phyloP scores from a whole-genome alignment of 2,113 vertebrate species.

The Pangasianodon gigas region DNA sequence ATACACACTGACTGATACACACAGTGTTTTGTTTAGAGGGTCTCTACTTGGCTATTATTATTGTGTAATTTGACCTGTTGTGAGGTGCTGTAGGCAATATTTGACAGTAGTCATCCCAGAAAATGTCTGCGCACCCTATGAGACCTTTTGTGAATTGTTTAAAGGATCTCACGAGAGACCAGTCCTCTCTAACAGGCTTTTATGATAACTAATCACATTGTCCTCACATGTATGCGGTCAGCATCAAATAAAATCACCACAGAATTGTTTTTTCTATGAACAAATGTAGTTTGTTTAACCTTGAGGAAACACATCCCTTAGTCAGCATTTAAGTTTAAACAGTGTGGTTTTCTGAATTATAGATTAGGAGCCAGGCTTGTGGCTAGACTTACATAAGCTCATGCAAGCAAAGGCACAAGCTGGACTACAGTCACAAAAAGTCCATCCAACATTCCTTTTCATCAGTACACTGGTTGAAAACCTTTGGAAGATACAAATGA shows the following conservation, averaged over 20 bases:
- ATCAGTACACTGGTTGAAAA: neutral
- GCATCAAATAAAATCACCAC: neutral
- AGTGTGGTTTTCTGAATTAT: neutral
- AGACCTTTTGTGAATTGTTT: neutral
- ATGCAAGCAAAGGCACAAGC: neutral
- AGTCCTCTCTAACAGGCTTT: neutral
- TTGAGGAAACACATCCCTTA: neutral
- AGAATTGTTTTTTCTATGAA: neutral
- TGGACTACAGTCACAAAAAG: neutral
- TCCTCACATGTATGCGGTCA: neutral
- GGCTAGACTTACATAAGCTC: neutral
- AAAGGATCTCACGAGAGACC: neutral
- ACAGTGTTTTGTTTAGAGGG: neutral
- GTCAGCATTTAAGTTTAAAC: neutral
- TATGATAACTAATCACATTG: neutral
- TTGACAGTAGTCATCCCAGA: neutral
- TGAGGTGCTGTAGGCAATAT: neutral
- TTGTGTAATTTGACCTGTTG: neutral
- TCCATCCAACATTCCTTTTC: neutral
- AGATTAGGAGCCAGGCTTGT: neutral
- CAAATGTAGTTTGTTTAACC: constrained; percentile 24
- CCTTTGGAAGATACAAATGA: neutral
- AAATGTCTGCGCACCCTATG: neutral
- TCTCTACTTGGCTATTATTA: neutral
- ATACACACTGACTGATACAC: neutral